Conservation (phyloP, 2,888 invertebrate genomes). For the Ophion ellenae region DNA sequence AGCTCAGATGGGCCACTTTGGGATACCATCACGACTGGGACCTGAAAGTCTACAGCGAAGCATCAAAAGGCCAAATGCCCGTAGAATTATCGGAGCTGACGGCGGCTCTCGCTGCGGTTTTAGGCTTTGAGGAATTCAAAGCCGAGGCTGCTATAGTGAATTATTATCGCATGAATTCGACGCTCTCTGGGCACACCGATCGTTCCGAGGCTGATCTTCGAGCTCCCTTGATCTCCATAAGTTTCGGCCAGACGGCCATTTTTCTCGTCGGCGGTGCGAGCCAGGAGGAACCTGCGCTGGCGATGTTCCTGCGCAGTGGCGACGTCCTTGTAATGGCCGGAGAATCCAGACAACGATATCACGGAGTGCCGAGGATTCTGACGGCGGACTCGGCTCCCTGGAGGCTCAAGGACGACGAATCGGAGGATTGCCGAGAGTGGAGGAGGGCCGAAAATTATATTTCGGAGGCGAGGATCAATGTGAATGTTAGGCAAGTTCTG, state of each 20-base stretch:
- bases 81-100: conserved; percentile 88
- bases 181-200: conserved; percentile 97
- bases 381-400: conserved; percentile 85
- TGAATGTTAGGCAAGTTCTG: conserved; percentile 97
- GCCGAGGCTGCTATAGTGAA: conserved; percentile 98
- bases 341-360: conserved; percentile 93
- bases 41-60: conserved; percentile 93
- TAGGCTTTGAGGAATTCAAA: conserved; percentile 87
- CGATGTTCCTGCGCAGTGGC: conserved; percentile 93
- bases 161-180: conserved; percentile 97
- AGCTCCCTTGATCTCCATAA: conserved; percentile 96
- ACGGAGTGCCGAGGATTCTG: conserved; percentile 96
- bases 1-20: conserved; percentile 96
- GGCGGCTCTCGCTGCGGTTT: conserved; percentile 86
- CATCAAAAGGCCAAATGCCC: conserved; percentile 89
- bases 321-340: conserved; percentile 96
- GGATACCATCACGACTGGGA: conserved; percentile 99
- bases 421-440: conserved; percentile 74
- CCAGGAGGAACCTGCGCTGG: conserved; percentile 88
- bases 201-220: conserved; percentile 94
- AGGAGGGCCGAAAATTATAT: conserved; percentile 75
- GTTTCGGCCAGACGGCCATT: conserved; percentile 97
- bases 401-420: conserved; percentile 22
- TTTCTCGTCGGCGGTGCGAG: conserved; percentile 95
- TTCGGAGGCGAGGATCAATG: conserved; percentile 91